Evolutionary conservation across 2,797 vertebrate genomes (phyloP).

Genomic region (Sternotherus odoratus): DNA sequence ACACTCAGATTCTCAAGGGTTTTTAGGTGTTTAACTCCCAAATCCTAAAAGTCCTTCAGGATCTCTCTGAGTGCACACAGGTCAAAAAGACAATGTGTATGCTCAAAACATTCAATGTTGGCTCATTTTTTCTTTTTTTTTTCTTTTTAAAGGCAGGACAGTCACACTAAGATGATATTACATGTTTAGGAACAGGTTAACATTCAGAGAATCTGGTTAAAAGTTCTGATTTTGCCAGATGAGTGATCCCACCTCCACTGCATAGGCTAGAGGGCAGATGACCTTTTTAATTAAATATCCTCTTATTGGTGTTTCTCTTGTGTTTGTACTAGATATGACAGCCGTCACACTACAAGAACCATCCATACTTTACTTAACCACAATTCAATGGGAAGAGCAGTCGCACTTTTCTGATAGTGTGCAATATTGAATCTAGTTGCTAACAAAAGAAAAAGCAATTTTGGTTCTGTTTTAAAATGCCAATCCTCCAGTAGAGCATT

Average conservation of each 20-base stretch:
- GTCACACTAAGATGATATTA: too few species aligned
- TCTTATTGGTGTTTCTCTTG: accelerated
- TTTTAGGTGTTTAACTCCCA: too few species aligned
- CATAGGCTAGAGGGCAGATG: not conserved
- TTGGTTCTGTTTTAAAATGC: not conserved
- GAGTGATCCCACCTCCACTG: not conserved
- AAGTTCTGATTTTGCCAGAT: not conserved
- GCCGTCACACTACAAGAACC: not conserved
- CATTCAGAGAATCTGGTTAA: not conserved
- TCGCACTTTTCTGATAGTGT: not conserved
- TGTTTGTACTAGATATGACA: not conserved
- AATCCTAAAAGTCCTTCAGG: too few species aligned
- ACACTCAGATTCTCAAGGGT: not conserved
- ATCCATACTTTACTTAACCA: not conserved
- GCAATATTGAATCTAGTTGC: not conserved
- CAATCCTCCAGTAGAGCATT: not conserved
- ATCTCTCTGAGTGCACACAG: not conserved
- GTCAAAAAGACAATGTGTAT: not conserved
- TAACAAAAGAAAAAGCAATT: not conserved
- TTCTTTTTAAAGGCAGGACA: too few species aligned
- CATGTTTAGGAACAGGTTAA: too few species aligned
- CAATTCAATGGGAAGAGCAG: not conserved
- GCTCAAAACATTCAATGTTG: not conserved
- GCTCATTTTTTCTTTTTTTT: too few species aligned
- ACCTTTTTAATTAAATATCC: not conserved